These are phyloP conservation scores for Tringa solitaria DNA, from an alignment of 2,113 vertebrate species.

Conservation along the genomic window DNA sequence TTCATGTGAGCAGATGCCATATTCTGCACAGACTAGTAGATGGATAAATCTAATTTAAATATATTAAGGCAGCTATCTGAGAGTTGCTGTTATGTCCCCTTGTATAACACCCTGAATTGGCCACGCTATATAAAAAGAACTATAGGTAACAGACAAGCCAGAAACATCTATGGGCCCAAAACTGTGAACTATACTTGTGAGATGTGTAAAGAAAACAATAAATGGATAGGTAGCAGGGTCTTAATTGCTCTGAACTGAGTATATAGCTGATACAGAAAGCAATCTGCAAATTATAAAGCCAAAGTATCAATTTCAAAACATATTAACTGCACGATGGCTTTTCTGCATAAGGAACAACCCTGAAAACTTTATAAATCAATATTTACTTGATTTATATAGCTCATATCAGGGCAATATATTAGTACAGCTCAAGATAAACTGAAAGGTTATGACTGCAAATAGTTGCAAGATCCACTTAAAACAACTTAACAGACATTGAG, in stretches of 20 bases:
- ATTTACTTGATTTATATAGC: not conserved
- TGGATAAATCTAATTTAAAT: not conserved
- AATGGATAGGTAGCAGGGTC: not conserved
- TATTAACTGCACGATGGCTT: not conserved
- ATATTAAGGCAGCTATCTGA: not conserved
- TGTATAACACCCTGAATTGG: not conserved
- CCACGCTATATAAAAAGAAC: not conserved
- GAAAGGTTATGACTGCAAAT: not conserved
- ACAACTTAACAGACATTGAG: not conserved
- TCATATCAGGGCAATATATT: not conserved
- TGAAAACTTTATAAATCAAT: not conserved
- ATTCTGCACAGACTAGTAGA: not conserved
- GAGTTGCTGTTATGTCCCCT: not conserved
- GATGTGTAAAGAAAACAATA: not conserved
- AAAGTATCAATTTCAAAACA: not conserved
- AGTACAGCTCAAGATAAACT: not conserved
- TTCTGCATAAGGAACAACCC: not conserved
- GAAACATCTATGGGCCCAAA: not conserved
- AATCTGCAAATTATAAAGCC: not conserved
- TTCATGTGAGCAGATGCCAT: not conserved
- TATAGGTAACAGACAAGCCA: not conserved
- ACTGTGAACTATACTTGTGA: not conserved
- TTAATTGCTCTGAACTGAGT: not conserved
- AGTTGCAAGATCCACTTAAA: not conserved
- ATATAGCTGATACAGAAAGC: not conserved